Evolutionary conservation across 2,888 invertebrate species (phyloP).

Genomic region (Ashinkailepas kermadecensis): DNA sequence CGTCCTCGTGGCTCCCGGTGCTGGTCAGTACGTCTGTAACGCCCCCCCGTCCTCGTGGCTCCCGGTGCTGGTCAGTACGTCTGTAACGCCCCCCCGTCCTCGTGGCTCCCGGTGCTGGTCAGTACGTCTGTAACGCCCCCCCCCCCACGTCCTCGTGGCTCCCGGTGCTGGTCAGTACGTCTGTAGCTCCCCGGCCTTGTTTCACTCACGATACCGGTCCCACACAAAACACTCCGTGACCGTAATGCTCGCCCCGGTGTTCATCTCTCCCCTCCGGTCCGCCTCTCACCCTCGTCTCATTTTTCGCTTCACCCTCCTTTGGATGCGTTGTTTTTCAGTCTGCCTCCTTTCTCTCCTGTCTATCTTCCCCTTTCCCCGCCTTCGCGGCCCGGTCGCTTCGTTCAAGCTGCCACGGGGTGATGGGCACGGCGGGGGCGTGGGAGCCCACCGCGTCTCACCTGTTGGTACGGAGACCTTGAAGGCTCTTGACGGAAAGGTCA

Average conservation of each 20-base stretch:
- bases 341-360: not conserved
- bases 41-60: not conserved
- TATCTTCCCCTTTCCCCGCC: not conserved
- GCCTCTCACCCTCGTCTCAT: not conserved
- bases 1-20: too few relatives aligned
- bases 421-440: not conserved
- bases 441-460: not conserved
- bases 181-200: too few relatives aligned
- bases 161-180: too few relatives aligned
- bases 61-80: not conserved
- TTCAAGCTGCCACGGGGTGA: not conserved
- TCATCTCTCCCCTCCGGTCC: not conserved
- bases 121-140: too few relatives aligned
- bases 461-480: not conserved
- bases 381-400: not conserved
- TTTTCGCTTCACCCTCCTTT: conserved; percentile 8
- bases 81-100: too few relatives aligned
- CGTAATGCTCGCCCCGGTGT: not conserved
- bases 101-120: too few relatives aligned
- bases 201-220: not conserved
- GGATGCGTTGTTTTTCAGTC: not conserved
- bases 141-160: too few relatives aligned
- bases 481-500: not conserved
- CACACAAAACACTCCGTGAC: not conserved
- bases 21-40: too few relatives aligned